Percentiles rank a stretch among this genome's conserved stretches.
Evolutionary conservation across 2,888 invertebrate species (phyloP).

Genomic region (Parascotia fuliginaria): DNA sequence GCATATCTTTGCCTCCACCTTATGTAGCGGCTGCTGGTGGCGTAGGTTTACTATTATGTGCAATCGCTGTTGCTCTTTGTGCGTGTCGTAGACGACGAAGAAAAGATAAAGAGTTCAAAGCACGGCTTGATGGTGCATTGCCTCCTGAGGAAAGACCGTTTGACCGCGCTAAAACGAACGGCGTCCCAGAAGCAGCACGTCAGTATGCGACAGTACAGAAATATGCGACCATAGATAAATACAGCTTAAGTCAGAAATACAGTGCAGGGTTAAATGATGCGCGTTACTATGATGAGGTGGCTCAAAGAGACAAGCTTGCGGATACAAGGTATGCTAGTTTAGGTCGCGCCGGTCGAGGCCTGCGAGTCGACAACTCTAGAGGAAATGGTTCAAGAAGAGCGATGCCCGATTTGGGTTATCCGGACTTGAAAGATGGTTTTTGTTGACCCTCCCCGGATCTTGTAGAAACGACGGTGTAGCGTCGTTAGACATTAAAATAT

Average conservation of each 20-base stretch:
- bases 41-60: slow-evolving; percentile 85
- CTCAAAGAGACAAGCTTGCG: slow-evolving; percentile 81
- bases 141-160: slow-evolving; percentile 87
- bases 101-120: slow-evolving; percentile 87
- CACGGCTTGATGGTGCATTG: slow-evolving; percentile 85
- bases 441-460: slow-evolving; percentile 89
- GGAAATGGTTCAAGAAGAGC: slow-evolving; percentile 75
- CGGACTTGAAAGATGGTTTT: slow-evolving; percentile 89
- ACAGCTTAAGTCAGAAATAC: slow-evolving; percentile 83
- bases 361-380: slow-evolving; percentile 70
- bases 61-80: slow-evolving; percentile 86
- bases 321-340: slow-evolving; percentile 82
- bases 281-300: slow-evolving; percentile 82
- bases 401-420: slow-evolving; percentile 82
- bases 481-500: slow-evolving; percentile 46
- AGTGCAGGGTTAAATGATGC: slow-evolving; percentile 83
- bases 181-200: slow-evolving; percentile 70
- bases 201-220: slow-evolving; percentile 83
- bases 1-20: slow-evolving; percentile 88
- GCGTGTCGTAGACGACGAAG: slow-evolving; percentile 86
- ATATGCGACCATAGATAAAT: slow-evolving; percentile 84
- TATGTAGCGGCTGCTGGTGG: slow-evolving; percentile 89
- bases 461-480: slow-evolving; percentile 78
- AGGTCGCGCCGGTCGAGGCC: slow-evolving; percentile 74
- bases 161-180: slow-evolving; percentile 85